Evolutionary conservation across 23 tunicate species (phyloP).

Genomic region (Corella eumyota): DNA sequence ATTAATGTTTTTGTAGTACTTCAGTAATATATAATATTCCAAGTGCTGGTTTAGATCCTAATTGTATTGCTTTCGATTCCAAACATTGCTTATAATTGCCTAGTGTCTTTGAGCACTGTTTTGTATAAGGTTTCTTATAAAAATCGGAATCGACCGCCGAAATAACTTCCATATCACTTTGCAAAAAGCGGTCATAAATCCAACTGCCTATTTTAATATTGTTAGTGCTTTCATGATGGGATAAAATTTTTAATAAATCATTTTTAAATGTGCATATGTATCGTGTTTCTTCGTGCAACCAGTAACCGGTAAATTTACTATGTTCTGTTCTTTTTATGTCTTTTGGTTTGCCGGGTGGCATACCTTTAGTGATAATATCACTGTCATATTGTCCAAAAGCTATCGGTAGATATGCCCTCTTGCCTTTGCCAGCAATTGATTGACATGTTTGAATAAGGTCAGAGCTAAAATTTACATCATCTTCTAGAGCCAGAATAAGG

Average conservation of each 20-base stretch:
- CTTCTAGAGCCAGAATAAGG: constrained; percentile 26
- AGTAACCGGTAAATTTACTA: constrained; percentile 77
- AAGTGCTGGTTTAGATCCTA: constrained; percentile 74
- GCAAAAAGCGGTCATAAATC: constrained; percentile 45
- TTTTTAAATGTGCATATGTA: not conserved
- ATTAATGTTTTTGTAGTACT: constrained; percentile 28
- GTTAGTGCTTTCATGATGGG: not conserved
- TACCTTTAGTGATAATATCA: constrained; percentile 52
- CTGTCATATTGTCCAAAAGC: constrained; percentile 73
- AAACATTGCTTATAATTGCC: constrained; percentile 30
- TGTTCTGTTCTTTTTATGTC: constrained; percentile 56
- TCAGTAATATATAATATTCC: constrained; percentile 84
- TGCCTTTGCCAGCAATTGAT: constrained; percentile 9
- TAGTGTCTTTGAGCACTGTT: constrained; percentile 18
- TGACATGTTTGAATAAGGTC: constrained; percentile 35
- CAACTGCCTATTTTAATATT: constrained; percentile 9
- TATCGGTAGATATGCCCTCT: constrained; percentile 72
- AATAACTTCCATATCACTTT: constrained; percentile 37
- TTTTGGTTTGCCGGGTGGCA: constrained; percentile 93
- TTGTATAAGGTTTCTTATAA: constrained; percentile 3
- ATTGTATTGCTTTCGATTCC: constrained; percentile 12
- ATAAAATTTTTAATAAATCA: not conserved
- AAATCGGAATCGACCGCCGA: constrained; percentile 58
- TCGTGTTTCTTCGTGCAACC: constrained; percentile 69
- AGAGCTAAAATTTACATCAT: constrained; percentile 15